phyloP scores from a whole-genome alignment of 2,888 invertebrate genomes.

The Embidobia sp. region DNA sequence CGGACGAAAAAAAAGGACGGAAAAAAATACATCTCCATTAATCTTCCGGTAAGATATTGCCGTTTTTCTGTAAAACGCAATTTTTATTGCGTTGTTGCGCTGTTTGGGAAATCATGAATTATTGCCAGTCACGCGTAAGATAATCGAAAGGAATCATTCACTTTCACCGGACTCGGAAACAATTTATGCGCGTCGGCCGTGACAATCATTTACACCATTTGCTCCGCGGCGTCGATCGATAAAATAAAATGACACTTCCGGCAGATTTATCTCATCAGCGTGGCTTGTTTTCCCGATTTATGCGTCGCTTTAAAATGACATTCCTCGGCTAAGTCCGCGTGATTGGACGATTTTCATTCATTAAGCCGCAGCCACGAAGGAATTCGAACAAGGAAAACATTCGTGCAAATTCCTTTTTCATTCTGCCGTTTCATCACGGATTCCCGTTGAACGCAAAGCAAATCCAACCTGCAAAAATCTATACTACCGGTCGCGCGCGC shows the following conservation, averaged over 20 bases:
- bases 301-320: constrained; percentile 18
- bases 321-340: constrained; percentile 15
- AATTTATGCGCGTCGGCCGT: constrained; percentile 30
- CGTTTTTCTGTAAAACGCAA: constrained; percentile 52
- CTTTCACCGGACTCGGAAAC: constrained; percentile 29
- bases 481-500: constrained; percentile 24
- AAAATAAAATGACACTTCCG: constrained; percentile 9
- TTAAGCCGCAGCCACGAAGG: constrained; percentile 42
- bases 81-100: constrained; percentile 52
- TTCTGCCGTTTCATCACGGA: constrained; percentile 38
- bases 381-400: constrained; percentile 46
- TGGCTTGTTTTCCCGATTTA: constrained; percentile 19
- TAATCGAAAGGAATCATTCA: constrained; percentile 54
- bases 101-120: constrained; percentile 49
- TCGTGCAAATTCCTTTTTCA: constrained; percentile 32
- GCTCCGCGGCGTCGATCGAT: constrained; percentile 3
- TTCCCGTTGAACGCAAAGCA: constrained; percentile 23
- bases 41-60: constrained; percentile 59
- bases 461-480: constrained; percentile 38
- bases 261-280: constrained; percentile 28
- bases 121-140: constrained; percentile 36
- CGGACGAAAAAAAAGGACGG: constrained; percentile 41
- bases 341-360: constrained; percentile 52
- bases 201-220: constrained; percentile 46
- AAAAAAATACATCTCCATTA: constrained; percentile 60